phyloP scores from a whole-genome alignment of 2,888 invertebrate genomes.

The Horisme vitalbata region DNA sequence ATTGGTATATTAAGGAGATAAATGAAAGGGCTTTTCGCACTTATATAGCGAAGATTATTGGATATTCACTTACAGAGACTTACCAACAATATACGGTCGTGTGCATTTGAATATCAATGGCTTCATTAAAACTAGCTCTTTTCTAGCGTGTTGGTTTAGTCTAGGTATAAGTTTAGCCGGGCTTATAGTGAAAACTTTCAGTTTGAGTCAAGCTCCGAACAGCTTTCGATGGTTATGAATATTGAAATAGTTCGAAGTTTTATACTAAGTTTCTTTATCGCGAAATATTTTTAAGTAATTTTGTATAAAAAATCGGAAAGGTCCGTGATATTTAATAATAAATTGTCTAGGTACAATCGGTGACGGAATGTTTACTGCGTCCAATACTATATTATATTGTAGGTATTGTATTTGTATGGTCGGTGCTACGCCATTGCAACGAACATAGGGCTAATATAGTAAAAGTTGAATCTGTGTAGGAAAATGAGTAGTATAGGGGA shows the following conservation, averaged over 20 bases:
- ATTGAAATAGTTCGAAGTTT: slow-evolving; percentile 11
- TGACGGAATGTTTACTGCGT: too few species aligned
- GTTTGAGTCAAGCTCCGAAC: slow-evolving; percentile 8
- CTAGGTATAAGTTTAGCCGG: neutral
- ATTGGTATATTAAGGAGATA: slow-evolving; percentile 38
- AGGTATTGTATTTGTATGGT: too few species aligned
- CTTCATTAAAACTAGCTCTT: slow-evolving; percentile 9
- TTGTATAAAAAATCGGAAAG: too few species aligned
- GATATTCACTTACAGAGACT: slow-evolving; percentile 23
- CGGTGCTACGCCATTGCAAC: too few species aligned
- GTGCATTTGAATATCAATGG: slow-evolving; percentile 15
- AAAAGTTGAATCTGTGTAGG: too few species aligned
- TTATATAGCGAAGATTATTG: slow-evolving; percentile 28
- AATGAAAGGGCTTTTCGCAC: slow-evolving; percentile 33
- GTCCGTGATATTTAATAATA: too few species aligned
- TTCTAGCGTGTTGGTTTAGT: slow-evolving; percentile 9
- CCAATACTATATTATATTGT: too few species aligned
- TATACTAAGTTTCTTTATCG: neutral
- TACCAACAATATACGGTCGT: slow-evolving; percentile 9
- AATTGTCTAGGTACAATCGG: too few species aligned
- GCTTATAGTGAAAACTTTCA: slow-evolving; percentile 6
- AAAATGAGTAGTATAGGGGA: too few species aligned
- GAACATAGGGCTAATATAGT: too few species aligned
- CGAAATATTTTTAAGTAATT: neutral
- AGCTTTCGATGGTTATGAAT: slow-evolving; percentile 6